These are phyloP conservation scores for Allophyes oxyacanthae DNA, from an alignment of 2,888 invertebrate genomes.

Conservation along the genomic window DNA sequence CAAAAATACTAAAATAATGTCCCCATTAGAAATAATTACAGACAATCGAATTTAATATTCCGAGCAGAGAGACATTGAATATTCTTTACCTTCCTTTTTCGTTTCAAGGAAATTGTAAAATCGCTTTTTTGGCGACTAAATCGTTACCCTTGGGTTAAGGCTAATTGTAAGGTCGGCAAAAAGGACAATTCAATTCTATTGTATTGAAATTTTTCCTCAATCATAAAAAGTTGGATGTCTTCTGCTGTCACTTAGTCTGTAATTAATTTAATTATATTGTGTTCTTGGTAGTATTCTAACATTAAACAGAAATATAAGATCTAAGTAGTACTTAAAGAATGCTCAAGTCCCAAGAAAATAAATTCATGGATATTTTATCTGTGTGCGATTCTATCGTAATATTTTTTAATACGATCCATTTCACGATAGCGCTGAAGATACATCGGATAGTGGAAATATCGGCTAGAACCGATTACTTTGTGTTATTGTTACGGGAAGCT, in stretches of 20 bases:
- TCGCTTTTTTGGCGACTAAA: slow-evolving; percentile 43
- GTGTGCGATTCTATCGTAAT: too few relatives aligned
- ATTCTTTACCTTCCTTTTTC: slow-evolving; percentile 33
- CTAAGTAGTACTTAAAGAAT: too few relatives aligned
- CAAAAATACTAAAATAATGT: slow-evolving; percentile 32
- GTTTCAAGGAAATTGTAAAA: slow-evolving; percentile 45
- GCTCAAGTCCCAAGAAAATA: too few relatives aligned
- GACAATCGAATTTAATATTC: slow-evolving; percentile 39
- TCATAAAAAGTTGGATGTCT: slow-evolving; percentile 20
- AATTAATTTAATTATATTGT: too few relatives aligned
- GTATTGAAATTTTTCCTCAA: slow-evolving; percentile 38
- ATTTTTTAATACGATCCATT: too few relatives aligned
- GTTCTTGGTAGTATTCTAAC: too few relatives aligned
- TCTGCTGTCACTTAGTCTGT: not conserved
- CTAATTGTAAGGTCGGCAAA: slow-evolving; percentile 42
- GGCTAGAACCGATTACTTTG: too few relatives aligned
- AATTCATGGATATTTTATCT: too few relatives aligned
- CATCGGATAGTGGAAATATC: too few relatives aligned
- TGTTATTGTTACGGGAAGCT: too few relatives aligned
- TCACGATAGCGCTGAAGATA: too few relatives aligned
- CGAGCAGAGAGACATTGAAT: slow-evolving; percentile 28
- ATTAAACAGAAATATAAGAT: too few relatives aligned
- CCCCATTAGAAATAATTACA: slow-evolving; percentile 45
- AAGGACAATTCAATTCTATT: slow-evolving; percentile 36
- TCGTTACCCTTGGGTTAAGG: slow-evolving; percentile 39